Evolutionary conservation across 2,113 vertebrate genomes (phyloP).

Genomic region (Neodontobutis hainanensis): DNA sequence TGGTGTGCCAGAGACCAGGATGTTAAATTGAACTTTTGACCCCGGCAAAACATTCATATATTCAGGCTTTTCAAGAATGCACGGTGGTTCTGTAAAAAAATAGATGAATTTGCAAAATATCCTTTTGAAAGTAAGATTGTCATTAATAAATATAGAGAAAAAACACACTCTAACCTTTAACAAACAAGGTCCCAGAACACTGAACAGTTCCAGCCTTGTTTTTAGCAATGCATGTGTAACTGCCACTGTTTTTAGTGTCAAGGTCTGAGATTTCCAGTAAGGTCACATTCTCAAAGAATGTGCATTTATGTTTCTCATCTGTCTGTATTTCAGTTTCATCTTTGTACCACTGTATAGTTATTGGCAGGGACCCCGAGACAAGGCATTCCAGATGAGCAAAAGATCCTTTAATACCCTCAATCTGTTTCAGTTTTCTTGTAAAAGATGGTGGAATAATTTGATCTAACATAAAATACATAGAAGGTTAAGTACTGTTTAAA

Average conservation of each 20-base stretch:
- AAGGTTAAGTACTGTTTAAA: conserved; percentile 10
- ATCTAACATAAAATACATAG: conserved; percentile 79
- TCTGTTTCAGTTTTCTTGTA: conserved; percentile 93
- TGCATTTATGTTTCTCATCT: conserved; percentile 91
- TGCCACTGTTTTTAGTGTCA: conserved; percentile 87
- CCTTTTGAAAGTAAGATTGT: neutral
- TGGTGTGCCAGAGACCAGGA: conserved; percentile 87
- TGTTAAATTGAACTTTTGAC: conserved; percentile 89
- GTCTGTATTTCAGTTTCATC: conserved; percentile 87
- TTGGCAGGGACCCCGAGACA: conserved; percentile 93
- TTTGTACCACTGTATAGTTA: conserved; percentile 93
- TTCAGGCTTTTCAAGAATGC: conserved; percentile 90
- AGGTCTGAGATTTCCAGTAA: conserved; percentile 93
- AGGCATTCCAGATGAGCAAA: conserved; percentile 95
- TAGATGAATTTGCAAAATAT: neutral
- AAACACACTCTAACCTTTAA: conserved; percentile 87
- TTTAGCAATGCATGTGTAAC: conserved; percentile 90
- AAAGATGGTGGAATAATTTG: conserved; percentile 96
- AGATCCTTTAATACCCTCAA: conserved; percentile 94
- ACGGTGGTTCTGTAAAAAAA: conserved; percentile 86
- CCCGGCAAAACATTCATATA: conserved; percentile 89
- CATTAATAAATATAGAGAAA: neutral
- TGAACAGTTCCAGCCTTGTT: conserved; percentile 93
- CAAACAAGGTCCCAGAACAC: conserved; percentile 88
- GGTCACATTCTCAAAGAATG: conserved; percentile 94